Percentiles rank a stretch among this genome's conserved stretches.
phyloP scores from a whole-genome alignment of 2,888 invertebrate species.

The Stenchaetothrips biformis region DNA sequence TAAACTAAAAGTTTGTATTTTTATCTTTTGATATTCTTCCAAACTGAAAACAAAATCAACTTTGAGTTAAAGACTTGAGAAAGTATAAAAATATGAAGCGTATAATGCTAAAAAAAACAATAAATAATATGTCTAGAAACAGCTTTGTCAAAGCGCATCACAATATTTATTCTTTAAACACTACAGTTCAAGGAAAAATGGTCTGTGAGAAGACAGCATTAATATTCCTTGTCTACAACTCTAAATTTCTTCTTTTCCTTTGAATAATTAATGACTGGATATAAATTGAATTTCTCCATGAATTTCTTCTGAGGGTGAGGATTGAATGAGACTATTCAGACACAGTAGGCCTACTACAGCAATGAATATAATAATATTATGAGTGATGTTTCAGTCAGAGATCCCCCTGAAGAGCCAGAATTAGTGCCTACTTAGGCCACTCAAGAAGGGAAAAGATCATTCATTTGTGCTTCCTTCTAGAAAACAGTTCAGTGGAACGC shows the following conservation, averaged over 20 bases:
- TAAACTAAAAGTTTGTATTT: background rate
- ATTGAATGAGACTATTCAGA: background rate
- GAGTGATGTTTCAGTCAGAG: background rate
- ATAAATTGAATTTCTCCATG: too few relatives aligned
- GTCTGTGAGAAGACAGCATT: background rate
- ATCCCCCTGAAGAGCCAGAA: background rate
- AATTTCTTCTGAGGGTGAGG: too few relatives aligned
- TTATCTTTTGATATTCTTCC: background rate
- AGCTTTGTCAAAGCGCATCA: background rate
- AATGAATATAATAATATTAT: background rate
- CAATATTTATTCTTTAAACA: background rate
- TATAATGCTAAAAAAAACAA: background rate
- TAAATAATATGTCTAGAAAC: constrained; percentile 6
- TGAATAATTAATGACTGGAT: too few relatives aligned
- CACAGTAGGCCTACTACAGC: background rate
- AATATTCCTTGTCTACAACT: background rate
- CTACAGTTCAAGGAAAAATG: too few relatives aligned
- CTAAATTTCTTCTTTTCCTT: background rate
- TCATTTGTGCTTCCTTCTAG: too few relatives aligned
- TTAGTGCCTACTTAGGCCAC: too few relatives aligned
- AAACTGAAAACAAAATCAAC: background rate
- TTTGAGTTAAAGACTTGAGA: background rate
- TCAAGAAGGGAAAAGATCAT: too few relatives aligned
- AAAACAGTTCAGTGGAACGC: too few relatives aligned
- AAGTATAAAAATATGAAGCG: constrained; percentile 22